Evolutionary conservation across 2,797 vertebrate species (phyloP), one percentile per base, ranked within the genome.

Genomic region (Eurystomus glaucurus): DNA sequence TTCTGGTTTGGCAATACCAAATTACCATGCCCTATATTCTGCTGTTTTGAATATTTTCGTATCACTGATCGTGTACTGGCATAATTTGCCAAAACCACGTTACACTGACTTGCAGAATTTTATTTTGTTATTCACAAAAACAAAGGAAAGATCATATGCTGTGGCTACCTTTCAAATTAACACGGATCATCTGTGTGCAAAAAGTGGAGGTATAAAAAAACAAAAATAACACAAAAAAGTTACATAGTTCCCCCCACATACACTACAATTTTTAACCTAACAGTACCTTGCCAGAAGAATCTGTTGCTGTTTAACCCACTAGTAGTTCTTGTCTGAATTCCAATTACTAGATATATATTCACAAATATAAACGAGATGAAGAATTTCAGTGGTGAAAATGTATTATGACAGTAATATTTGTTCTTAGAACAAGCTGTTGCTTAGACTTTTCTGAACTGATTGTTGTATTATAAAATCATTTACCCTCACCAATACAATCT

Each of bases 1-100:
- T 93, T 83, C 57, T 85, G 60, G 60, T 54, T 92, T 92, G 75
- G 86, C 60, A 92, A 70, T 83, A 78, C 50, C 39, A 79, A 92
- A 87, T 88, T 77, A 70, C 52, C 35, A 10, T 85, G 48, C 78
- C 78, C 75, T 85, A 5, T 58, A 85, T 95, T 80, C 78, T 91
- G 33, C 75, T 91, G 3, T 64, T 93, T 57, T 68, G 35, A 84
- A 8, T 85, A 85, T 68, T 88, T 92, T 60, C 66, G 9, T 39
- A 37, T 69, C 72, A 70, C 48, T 61, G 64, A 82, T 85, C 33
- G 11, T 4, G 3, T 41, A 70, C 66, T 77, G 92, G 80, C 14
- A 4, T 83, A 35, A 66, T 78, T 87, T 85, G 55, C 57, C 16
- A 8, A 57, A 87, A 80, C 2, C 35, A 57, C 0, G 2, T 70